Conservation (phyloP, 2,888 invertebrate species). For the Hetaerina titia region DNA sequence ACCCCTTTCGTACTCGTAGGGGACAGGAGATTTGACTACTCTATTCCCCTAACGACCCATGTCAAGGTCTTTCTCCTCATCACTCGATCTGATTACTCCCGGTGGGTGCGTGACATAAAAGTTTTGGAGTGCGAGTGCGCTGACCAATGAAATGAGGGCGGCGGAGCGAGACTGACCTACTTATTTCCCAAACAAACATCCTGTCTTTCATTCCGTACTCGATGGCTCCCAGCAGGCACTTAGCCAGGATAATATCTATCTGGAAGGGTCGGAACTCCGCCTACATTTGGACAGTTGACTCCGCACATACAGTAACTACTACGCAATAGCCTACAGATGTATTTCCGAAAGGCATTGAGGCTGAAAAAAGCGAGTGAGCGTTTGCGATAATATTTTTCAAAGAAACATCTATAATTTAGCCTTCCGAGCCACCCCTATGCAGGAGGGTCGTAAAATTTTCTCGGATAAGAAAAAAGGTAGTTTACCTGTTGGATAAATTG, state of each 20-base stretch:
- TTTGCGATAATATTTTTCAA: too few species aligned
- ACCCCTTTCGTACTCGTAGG: neutral
- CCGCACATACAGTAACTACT: too few species aligned
- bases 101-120: neutral
- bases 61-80: neutral
- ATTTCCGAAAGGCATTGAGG: too few species aligned
- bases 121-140: neutral
- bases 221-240: neutral
- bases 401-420: too few species aligned
- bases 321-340: too few species aligned
- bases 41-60: neutral
- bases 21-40: neutral
- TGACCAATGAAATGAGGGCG: slow-evolving; percentile 13
- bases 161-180: neutral
- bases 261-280: too few species aligned
- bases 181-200: neutral
- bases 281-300: too few species aligned
- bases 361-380: too few species aligned
- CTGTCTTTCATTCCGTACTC: neutral
- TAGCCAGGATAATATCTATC: neutral
- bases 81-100: neutral
- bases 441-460: too few species aligned
- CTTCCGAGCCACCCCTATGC: too few species aligned
- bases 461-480: too few species aligned
- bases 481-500: too few species aligned